Percentiles rank a stretch among this genome's conserved stretches.
These are phyloP conservation scores for Botia almorhae DNA, from an alignment of 2,797 vertebrate species.

Conservation along the genomic window DNA sequence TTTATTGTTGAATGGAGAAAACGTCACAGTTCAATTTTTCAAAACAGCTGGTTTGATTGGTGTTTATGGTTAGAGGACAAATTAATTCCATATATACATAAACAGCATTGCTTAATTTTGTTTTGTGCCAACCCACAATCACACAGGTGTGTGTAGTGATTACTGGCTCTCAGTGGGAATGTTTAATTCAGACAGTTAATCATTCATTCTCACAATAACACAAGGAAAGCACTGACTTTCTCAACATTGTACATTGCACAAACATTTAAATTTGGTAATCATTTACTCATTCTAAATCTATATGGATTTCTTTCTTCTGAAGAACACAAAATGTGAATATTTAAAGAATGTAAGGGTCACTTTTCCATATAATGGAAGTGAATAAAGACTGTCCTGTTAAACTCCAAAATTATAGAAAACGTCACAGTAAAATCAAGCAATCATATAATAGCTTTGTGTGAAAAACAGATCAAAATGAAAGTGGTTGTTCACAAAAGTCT, in stretches of 20 bases:
- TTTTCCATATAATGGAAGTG: no score
- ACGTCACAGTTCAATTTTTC: background rate
- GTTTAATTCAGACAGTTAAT: background rate
- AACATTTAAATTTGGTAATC: background rate
- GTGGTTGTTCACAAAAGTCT: no score
- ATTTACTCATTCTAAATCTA: background rate
- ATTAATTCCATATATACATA: background rate
- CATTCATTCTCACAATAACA: constrained; percentile 20
- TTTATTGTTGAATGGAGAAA: background rate
- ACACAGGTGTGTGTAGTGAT: constrained; percentile 4
- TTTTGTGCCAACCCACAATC: background rate
- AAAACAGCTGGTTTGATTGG: background rate
- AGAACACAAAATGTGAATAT: no score
- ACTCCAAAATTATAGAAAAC: no score
- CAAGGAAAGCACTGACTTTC: background rate
- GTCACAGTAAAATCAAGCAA: no score
- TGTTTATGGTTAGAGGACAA: background rate
- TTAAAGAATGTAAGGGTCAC: no score
- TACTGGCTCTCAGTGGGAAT: background rate
- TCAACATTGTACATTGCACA: background rate
- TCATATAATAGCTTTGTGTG: no score
- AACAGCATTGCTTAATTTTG: background rate
- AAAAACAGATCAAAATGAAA: no score
- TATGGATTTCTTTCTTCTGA: no score
- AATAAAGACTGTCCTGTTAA: no score